Evolutionary conservation across 2,113 vertebrate species (phyloP), one percentile per base, ranked within the genome.

Genomic region (Mastomys coucha): DNA sequence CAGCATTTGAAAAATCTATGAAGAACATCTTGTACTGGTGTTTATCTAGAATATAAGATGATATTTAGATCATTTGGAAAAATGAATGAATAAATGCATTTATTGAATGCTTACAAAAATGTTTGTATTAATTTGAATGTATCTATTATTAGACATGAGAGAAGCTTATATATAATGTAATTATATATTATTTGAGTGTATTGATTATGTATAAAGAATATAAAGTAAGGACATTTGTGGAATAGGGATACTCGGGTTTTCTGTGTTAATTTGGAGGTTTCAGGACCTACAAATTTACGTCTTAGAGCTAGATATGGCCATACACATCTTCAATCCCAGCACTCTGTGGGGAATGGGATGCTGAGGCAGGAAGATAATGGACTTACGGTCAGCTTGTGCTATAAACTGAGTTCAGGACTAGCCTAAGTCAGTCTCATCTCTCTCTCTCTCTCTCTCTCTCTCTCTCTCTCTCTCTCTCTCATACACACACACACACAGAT

Each of bases 91-190:
- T 81, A 31, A 76, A 72, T n/a, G 51, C 93, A 36, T 9, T 53
- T 67, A 26, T 12, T 78, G 17, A 58, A 45, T 56, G 20, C 26
- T 1, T 51, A 45, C 4, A 31, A 7, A 80, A 33, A 70, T 13
- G 86, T 93, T 91, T 88, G 65, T 69, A 63, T 94, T 93, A 53
- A 76, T 93, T 77, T 93, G 42, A 91, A 42, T 49, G 65, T 13
- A n/a, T 51, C 4, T 86, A 67, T 82, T 75, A 14, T 86, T 69
- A 60, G 90, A n/a, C 85, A n/a, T 70, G 58, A 89, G 13, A 53
- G 31, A 87, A 87, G 1, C 51, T 67, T 60, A 45, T 86, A 65
- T 65, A 11, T 73, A n/a, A 80, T 93, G 26, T 53, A 63, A 73
- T 65, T 67, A 19, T 22, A 49, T 70, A 8, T 26, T 26, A 70